These are phyloP conservation scores for Lanius collurio DNA, from an alignment of 2,113 vertebrate species.

Conservation along the genomic window DNA sequence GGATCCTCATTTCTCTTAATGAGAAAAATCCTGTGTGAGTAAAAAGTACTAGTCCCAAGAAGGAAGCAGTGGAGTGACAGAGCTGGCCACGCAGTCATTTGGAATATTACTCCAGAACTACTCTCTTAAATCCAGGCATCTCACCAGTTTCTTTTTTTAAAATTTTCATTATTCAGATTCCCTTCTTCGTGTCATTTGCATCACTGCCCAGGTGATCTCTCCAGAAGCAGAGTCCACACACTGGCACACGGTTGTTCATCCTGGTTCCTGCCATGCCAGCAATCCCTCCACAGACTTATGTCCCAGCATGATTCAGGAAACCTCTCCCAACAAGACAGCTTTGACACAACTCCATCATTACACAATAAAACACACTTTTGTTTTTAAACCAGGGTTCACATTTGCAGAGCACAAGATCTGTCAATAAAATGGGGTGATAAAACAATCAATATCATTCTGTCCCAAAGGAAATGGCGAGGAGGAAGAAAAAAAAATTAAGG, in stretches of 20 bases:
- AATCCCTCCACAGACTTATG: rapidly evolving
- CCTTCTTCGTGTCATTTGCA: not conserved
- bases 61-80: not conserved
- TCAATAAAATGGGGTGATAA: not conserved
- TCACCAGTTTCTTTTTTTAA: rapidly evolving
- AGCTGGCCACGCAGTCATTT: not conserved
- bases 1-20: not conserved
- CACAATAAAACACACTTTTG: not conserved
- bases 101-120: not conserved
- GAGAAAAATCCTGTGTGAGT: not conserved
- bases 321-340: not conserved
- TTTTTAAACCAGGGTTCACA: not conserved
- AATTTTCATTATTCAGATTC: not conserved
- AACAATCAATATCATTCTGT: not conserved
- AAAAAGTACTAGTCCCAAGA: not conserved
- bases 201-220: not conserved
- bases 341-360: not conserved
- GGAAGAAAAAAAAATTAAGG: not conserved
- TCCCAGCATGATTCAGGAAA: not conserved
- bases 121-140: not conserved
- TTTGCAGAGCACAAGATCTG: not conserved
- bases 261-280: not conserved
- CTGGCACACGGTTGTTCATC: rapidly evolving
- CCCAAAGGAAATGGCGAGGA: not conserved
- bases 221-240: not conserved